Base-by-base conservation (phyloP, 1,140 invertebrate species). In the Caenorhabditis inopinata region DNA sequence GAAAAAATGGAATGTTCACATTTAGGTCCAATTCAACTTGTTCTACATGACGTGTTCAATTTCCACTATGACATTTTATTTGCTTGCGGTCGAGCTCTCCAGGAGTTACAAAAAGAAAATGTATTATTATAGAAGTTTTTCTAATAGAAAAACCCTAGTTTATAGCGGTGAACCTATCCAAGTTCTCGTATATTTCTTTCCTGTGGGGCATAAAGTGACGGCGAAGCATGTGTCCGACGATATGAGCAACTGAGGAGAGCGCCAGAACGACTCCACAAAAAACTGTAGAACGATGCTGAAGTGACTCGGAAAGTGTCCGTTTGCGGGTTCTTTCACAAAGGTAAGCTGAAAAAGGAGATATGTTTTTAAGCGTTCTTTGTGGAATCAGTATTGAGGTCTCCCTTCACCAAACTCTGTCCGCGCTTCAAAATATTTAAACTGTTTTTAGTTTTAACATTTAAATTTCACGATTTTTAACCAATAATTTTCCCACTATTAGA, bases 321-420 rank as follows among this genome's bases (percentile, higher is more conserved):
- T 68, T 53, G 6, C 80, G 45, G 16, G 80, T 77, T 16, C 80
- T 29, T n/a, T 81, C 80, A 32, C 80, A 81, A 16, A 81, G 42
- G n/a, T 81, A 81, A 27, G 78, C 80, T 81, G 38, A 73, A 81
- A 53, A 53, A n/a, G n/a, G n/a, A n/a, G n/a, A 76, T 29, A 32
- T 76, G 6, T 77, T 9, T 53, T n/a, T n/a, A n/a, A n/a, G n/a
- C n/a, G n/a, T n/a, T n/a, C n/a, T n/a, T n/a, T n/a, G n/a, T n/a
- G n/a, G n/a, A n/a, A n/a, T n/a, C n/a, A n/a, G n/a, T n/a, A n/a
- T n/a, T n/a, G n/a, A n/a, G n/a, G n/a, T n/a, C n/a, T n/a, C n/a
- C n/a, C n/a, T n/a, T n/a, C n/a, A n/a, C n/a, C n/a, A n/a, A n/a
- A n/a, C n/a, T n/a, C n/a, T n/a, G n/a, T n/a, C n/a, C n/a, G n/a